Evolutionary conservation across 2,888 invertebrate genomes (phyloP), one percentile per base, ranked within the genome.

Genomic region (Frankliniella intonsa): DNA sequence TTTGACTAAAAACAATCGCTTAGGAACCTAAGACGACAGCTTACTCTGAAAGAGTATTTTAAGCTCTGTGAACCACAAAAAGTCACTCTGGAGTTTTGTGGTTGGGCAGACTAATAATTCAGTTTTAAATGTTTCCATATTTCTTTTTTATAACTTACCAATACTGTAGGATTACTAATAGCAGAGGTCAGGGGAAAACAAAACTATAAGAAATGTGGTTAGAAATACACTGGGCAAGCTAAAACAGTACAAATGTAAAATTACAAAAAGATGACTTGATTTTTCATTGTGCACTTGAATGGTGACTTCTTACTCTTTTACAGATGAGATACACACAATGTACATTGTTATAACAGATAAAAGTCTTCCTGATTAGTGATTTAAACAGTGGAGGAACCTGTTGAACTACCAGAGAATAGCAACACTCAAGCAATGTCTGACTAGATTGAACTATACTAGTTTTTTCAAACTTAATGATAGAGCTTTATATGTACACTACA

Each of bases 361-460:
- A 17, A 62, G 8, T 7, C 17, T 62, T 19, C 19, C 17, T n/a
- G n/a, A n/a, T 62, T n/a, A 62, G n/a, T 19, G 62, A 19, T 19
- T 19, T 7, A 62, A 62, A 19, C 19, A 62, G 62, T 19, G 62
- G n/a, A 62, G n/a, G 62, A 62, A n/a, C n/a, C 17, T 17, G n/a
- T 14, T 62, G 7, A 62, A 22, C 19, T 69, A 69, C 55, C 55
- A 55, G 14, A 55, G 14, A 22, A 55, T 62, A 76, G 69, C 25
- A 76, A 76, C 25, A 25, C 12, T 9, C 7, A 9, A 12, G 14
- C 55, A 76, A 76, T 25, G 25, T 76, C 69, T 76, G 69, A 76
- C 69, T 76, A 76, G 69, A 76, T 22, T 76, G 69, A 7, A 22
- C 69, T 25, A n/a, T n/a, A 76, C 69, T 22, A 76, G 62, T n/a